phyloP scores from a whole-genome alignment of 2,113 vertebrate species.

The Bombycilla garrulus region DNA sequence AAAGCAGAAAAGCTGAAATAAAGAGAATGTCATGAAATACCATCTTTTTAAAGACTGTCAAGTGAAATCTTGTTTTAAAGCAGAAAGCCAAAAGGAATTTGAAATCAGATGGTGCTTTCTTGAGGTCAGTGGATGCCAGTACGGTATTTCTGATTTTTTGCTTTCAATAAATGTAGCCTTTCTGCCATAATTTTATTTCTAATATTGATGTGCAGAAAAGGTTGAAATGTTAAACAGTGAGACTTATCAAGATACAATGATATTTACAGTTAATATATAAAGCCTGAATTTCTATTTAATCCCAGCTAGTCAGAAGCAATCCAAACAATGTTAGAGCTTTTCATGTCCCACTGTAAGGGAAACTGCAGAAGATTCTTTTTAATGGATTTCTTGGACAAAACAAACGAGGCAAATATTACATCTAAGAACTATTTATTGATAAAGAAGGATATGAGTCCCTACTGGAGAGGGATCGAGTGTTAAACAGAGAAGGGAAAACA shows the following conservation, averaged over 20 bases:
- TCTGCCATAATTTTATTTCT: background rate
- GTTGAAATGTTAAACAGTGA: background rate
- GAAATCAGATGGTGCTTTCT: background rate
- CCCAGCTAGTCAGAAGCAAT: background rate
- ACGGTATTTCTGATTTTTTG: background rate
- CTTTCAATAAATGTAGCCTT: background rate
- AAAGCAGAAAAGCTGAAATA: background rate
- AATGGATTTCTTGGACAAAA: background rate
- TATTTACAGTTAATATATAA: background rate
- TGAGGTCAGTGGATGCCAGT: background rate
- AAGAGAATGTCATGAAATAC: background rate
- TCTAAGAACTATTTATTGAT: background rate
- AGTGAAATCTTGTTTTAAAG: background rate
- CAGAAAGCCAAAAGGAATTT: background rate
- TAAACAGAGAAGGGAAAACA: background rate
- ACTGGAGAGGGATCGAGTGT: background rate
- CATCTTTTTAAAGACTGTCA: background rate
- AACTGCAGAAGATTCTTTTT: accelerated
- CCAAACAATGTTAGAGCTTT: background rate
- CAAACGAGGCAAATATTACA: background rate
- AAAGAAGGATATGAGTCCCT: background rate
- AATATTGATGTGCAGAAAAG: background rate
- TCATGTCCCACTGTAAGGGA: background rate
- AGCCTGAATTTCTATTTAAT: background rate
- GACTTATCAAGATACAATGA: background rate